Base-by-base conservation (phyloP, 2,888 invertebrate species). In the Troides oblongomaculatus region DNA sequence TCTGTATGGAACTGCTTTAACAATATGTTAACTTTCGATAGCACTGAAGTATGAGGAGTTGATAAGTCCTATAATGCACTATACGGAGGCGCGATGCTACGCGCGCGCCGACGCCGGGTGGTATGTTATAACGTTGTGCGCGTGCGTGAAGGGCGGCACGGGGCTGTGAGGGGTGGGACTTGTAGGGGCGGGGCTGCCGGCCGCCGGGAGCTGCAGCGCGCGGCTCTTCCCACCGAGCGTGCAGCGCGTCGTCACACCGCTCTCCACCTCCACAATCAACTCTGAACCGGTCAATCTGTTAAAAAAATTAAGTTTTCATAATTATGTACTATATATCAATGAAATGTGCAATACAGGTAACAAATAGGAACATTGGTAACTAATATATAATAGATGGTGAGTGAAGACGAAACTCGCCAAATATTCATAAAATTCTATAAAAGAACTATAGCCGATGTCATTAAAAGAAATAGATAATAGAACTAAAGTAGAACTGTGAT, bases 181-280 rank as follows among this genome's bases (percentile, higher is more conserved):
- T 58, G 58, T 17, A 72, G 75, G 71, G 67, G 75, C 69, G 64
- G 75, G 62, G 8, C 25, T 36, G 17, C 53, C 56, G n/a, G 62
- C 36, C n/a, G 82, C 64, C 56, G 86, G 88, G 74, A 92, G 83
- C 79, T 92, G 92, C 71, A 93, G 82, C 71, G 92, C 90, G 74
- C 92, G 88, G 21, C 95, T 92, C 88, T 97, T 98, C 76, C 96
- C 96, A 64, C 97, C 98, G 74, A 99, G 93, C 81, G 95, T 96
- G 84, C 98, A 98, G 75, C 95, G 94, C 71, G 98, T 95, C 3
- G 95, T 95, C 72, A 95, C 95, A 57, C 95, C 95, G 30, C 95
- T 95, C 79, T 94, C 94, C 3, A 97, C 95, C 67, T 95, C 96
- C 18, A 97, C 96, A 30, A 94, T 88, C 36, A 98, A 85, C 70